Base-by-base conservation (phyloP, 2,113 vertebrate species). In the Butorides virescens region DNA sequence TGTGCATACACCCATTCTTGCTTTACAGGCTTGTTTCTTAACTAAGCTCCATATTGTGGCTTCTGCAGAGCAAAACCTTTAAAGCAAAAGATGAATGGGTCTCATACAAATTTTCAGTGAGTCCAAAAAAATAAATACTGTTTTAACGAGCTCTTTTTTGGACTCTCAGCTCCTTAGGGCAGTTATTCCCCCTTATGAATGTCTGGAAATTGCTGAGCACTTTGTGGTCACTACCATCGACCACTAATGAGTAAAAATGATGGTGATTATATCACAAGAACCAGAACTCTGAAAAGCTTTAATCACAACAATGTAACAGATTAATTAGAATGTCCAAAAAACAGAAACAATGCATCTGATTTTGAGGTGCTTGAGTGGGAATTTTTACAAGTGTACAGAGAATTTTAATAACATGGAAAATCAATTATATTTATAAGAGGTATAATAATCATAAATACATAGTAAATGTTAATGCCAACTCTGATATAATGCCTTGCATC, bases 201-300 rank as follows among this genome's bases (percentile, higher is more conserved):
- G 27, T 70, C 74, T 96, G 58, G 49, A 93, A 96, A 91, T 89
- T 92, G 81, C 86, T 79, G 74, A 92, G 50, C 58, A 70, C 59
- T 95, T 95, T 87, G 63, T 75, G 95, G 95, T 95, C 70, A 91
- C 86, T 95, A 62, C 29, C 66, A 91, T 91, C 92, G 93, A 77
- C 62, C 88, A 72, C 76, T 92, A 93, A 96, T 87, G 91, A 95
- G 95, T 95, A 96, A 95, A 93, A 97, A 95, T 91, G 66, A 94
- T 80, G 78, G 56, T 93, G 83, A 94, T 93, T 93, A 85, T 93
- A 85, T 88, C 65, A 87, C 49, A 13, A 72, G 85, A 91, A 94
- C 17, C 49, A 70, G 61, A 92, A 95, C 50, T 68, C 81, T 61
- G 67, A 93, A 95, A 90, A 84, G 85, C 87, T 89, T 95, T 96